Evolutionary conservation across 37 sponge, comb jelly and placozoan species (phyloP).

Genomic region (Halisarca cf. caerulea): DNA sequence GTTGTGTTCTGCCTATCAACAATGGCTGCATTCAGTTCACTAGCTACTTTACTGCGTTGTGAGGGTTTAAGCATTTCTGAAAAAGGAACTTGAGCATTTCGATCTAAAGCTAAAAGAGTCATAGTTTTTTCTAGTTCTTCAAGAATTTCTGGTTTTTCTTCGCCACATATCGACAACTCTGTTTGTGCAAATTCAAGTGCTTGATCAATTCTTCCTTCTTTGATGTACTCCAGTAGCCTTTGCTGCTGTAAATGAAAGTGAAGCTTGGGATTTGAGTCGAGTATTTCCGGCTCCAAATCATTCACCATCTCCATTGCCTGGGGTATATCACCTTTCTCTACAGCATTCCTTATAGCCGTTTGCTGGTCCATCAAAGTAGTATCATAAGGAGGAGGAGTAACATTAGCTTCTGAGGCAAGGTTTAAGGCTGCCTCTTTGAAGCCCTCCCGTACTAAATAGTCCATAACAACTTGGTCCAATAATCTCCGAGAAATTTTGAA

Average conservation of each 20-base stretch:
- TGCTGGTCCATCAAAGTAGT: slow-evolving; percentile 69
- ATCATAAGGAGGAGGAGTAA: slow-evolving; percentile 52
- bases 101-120: slow-evolving; percentile 80
- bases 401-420: slow-evolving; percentile 65
- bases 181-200: slow-evolving; percentile 82
- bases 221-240: slow-evolving; percentile 82
- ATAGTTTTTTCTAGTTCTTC: slow-evolving; percentile 83
- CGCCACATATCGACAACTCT: slow-evolving; percentile 86
- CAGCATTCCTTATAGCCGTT: slow-evolving; percentile 72
- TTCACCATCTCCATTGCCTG: slow-evolving; percentile 88
- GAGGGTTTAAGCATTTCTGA: slow-evolving; percentile 74
- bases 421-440: slow-evolving; percentile 87
- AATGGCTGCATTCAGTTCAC: slow-evolving; percentile 88
- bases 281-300: slow-evolving; percentile 80
- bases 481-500: slow-evolving; percentile 60
- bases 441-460: slow-evolving; percentile 91
- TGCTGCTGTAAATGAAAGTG: slow-evolving; percentile 92
- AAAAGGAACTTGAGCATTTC: slow-evolving; percentile 60
- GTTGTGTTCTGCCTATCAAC: slow-evolving; percentile 76
- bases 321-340: slow-evolving; percentile 71
- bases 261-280: slow-evolving; percentile 80
- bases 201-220: slow-evolving; percentile 58
- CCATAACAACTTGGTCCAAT: slow-evolving; percentile 81
- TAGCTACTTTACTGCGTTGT: slow-evolving; percentile 81
- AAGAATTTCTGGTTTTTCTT: slow-evolving; percentile 82